phyloP scores from a whole-genome alignment of 1,140 invertebrate species.

The Semibalanus balanoides region DNA sequence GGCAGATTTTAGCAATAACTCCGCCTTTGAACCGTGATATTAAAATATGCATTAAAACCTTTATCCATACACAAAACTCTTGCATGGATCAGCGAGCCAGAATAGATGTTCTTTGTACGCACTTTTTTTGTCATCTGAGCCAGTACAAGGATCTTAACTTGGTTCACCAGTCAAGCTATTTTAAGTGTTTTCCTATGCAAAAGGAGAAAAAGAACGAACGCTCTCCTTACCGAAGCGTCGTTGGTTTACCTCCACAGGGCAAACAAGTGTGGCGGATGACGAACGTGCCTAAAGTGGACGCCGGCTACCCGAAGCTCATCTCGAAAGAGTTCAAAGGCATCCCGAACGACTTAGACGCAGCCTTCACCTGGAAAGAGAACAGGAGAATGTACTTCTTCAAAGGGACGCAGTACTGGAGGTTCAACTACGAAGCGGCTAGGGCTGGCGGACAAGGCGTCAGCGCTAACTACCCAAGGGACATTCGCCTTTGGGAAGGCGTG shows the following conservation, averaged over 20 bases:
- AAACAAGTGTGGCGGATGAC: slow-evolving; percentile 85
- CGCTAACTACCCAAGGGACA: slow-evolving; percentile 64
- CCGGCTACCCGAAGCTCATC: slow-evolving; percentile 79
- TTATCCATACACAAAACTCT: too few relatives aligned
- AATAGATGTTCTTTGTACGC: too few relatives aligned
- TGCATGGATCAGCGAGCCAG: too few relatives aligned
- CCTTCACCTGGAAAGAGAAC: slow-evolving; percentile 88
- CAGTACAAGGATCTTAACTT: too few relatives aligned
- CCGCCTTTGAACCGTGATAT: too few relatives aligned
- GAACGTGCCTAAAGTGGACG: slow-evolving; percentile 61
- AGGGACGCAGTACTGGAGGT: slow-evolving; percentile 82
- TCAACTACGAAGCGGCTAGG: slow-evolving; percentile 57
- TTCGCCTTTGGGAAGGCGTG: slow-evolving; percentile 83
- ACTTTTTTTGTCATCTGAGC: too few relatives aligned
- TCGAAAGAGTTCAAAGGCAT: slow-evolving; percentile 80
- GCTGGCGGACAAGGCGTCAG: slow-evolving; percentile 52
- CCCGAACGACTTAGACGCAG: slow-evolving; percentile 78
- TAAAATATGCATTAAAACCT: too few relatives aligned
- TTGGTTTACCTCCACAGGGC: slow-evolving; percentile 42
- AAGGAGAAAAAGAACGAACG: too few relatives aligned
- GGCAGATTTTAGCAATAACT: too few relatives aligned
- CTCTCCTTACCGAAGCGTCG: too few relatives aligned
- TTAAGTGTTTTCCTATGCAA: too few relatives aligned
- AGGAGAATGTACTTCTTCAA: slow-evolving; percentile 92
- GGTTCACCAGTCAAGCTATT: too few relatives aligned